Evolutionary conservation across 1,140 invertebrate species (phyloP), one percentile per base, ranked within the genome.

Genomic region (Bombus waltoni): DNA sequence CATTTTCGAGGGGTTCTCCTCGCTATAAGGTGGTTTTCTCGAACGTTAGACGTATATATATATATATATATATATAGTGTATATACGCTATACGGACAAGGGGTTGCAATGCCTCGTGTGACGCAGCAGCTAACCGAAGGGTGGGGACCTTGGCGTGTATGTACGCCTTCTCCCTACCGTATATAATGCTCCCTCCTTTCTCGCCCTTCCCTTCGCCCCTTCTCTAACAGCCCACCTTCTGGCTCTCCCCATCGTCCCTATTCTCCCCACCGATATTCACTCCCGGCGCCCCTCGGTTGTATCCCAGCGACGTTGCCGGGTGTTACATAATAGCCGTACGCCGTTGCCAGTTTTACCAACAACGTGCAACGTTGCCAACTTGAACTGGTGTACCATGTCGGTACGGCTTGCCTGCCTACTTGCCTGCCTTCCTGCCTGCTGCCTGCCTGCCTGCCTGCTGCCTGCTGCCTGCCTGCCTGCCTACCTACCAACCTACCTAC

Each of bases 271-370:
- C 89, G 79, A 90, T 83, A 88, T 87, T 90, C 91, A 83, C 85
- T 77, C 87, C 82, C 79, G 79, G 88, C 83, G 81, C 85, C 68
- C 86, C 83, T 81, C 84, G 78, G 83, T 89, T 89, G 77, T 90
- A 89, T 89, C 87, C 83, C 89, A 73, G 91, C 93, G 90, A 91
- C 91, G 93, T 94, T 94, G 93, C 93, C 93, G 94, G 94, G 93
- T 94, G 94, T 94, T 94, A 94, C 94, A 94, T 94, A 94, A 94
- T 94, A 93, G 93, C 86, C 88, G 87, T 74, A 88, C 92, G 71
- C 47, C 73, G 92, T 93, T 93, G 93, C 92, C 91, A 86, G 65
- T 66, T 76, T 57, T 38, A 70, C 40, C 81, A 47, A 65, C 89
- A 80, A 59, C 62, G 75, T 40, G 87, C 95, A 87, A 82, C 86